Percentiles rank a stretch among this genome's conserved stretches.
phyloP scores from a whole-genome alignment of 2,888 invertebrate species.

The Lottia gigantea region DNA sequence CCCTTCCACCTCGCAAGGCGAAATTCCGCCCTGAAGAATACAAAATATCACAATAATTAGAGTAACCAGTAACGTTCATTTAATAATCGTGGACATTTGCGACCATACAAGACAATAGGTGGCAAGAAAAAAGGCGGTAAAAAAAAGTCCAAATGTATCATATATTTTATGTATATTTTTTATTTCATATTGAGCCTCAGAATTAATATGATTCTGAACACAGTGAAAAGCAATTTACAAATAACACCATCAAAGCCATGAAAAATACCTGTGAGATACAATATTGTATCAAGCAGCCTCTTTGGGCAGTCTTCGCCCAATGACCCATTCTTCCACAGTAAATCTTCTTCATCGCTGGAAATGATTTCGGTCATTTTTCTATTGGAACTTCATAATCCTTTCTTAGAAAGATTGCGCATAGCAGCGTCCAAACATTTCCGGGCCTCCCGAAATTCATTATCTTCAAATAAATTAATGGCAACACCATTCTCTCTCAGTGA shows the following conservation, averaged over 20 bases:
- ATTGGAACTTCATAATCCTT: neutral
- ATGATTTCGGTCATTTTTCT: conserved; percentile 1
- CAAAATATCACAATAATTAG: too few relatives aligned
- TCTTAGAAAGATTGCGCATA: conserved; percentile 1
- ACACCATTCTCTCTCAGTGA: too few relatives aligned
- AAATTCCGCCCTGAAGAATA: neutral
- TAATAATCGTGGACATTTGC: too few relatives aligned
- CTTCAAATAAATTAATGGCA: neutral
- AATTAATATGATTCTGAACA: too few relatives aligned
- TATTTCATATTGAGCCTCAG: too few relatives aligned
- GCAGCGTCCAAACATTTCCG: conserved; percentile 6
- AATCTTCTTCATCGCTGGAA: conserved; percentile 3
- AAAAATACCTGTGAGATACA: conserved; percentile 7
- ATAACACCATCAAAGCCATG: too few relatives aligned
- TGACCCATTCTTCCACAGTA: neutral
- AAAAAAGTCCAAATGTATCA: too few relatives aligned
- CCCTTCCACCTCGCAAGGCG: conserved; percentile 9
- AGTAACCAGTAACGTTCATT: too few relatives aligned
- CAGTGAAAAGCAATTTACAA: too few relatives aligned
- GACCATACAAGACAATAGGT: too few relatives aligned
- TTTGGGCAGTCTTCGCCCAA: conserved; percentile 4
- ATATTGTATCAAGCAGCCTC: conserved; percentile 10
- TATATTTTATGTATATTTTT: neutral
- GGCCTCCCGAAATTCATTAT: conserved; percentile 1
- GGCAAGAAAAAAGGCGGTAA: too few relatives aligned